These are phyloP conservation scores for Diprion similis DNA, from an alignment of 1,140 invertebrate genomes.

Conservation along the genomic window DNA sequence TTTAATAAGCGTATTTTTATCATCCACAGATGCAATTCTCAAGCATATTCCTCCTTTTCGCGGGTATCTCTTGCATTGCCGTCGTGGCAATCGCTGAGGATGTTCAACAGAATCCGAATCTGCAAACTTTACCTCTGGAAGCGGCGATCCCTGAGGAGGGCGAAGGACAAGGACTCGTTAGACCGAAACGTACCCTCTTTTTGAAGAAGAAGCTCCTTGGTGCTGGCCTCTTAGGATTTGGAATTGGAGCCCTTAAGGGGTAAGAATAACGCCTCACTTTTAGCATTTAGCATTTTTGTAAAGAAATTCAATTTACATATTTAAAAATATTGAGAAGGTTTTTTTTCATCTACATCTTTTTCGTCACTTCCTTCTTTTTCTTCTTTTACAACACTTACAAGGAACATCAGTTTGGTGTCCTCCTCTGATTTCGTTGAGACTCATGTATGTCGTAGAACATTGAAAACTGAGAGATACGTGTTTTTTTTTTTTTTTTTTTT, in stretches of 20 bases:
- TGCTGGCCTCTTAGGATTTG: constrained; percentile 53
- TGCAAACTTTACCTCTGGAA: constrained; percentile 24
- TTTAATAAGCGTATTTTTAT: background rate
- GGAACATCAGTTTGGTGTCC: too few species aligned
- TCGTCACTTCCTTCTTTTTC: too few species aligned
- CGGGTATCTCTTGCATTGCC: constrained; percentile 31
- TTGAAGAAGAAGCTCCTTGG: constrained; percentile 53
- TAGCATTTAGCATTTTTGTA: background rate
- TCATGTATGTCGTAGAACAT: too few species aligned
- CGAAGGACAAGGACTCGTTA: constrained; percentile 22
- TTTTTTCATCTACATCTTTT: background rate
- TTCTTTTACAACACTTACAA: too few species aligned
- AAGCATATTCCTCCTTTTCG: background rate
- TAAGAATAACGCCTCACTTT: constrained; percentile 21
- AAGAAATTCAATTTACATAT: background rate
- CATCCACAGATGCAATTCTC: constrained; percentile 41
- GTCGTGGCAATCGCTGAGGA: constrained; percentile 30
- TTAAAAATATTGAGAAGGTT: too few species aligned
- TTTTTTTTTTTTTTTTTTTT: too few species aligned
- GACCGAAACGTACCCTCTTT: constrained; percentile 48
- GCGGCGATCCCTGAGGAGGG: constrained; percentile 22
- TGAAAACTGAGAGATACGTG: too few species aligned
- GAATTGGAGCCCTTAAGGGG: constrained; percentile 52
- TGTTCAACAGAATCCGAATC: constrained; percentile 20
- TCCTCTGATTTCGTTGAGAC: too few species aligned